Percentiles rank a stretch among this genome's conserved stretches.
phyloP scores from a whole-genome alignment of 2,888 invertebrate genomes.

The Ommatoiulus sabulosus region DNA sequence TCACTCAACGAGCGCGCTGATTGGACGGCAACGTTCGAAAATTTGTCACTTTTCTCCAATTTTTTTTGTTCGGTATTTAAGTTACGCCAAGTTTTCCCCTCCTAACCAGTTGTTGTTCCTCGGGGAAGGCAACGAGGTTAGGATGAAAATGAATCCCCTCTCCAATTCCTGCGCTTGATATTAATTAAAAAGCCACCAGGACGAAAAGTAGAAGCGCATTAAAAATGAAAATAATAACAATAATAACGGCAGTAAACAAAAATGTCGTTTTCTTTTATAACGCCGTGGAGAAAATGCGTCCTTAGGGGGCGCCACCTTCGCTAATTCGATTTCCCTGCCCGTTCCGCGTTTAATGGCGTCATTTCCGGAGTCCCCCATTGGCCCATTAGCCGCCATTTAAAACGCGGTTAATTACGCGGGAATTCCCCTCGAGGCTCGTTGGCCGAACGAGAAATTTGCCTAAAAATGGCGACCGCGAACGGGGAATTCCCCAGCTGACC shows the following conservation, averaged over 20 bases:
- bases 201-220: neutral
- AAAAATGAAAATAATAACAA: neutral
- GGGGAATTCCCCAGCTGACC: neutral
- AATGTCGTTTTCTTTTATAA: slow-evolving; percentile 1
- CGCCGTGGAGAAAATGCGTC: too few species aligned
- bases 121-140: neutral
- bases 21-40: too few species aligned
- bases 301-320: neutral
- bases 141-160: neutral
- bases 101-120: too few species aligned
- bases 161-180: neutral
- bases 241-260: neutral
- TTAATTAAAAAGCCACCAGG: neutral
- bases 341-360: too few species aligned
- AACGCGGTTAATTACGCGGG: neutral
- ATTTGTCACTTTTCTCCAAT: too few species aligned
- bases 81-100: too few species aligned
- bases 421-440: neutral
- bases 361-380: neutral
- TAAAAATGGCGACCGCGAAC: neutral
- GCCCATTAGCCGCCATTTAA: neutral
- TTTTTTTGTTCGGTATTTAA: too few species aligned
- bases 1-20: too few species aligned
- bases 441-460: neutral
- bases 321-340: too few species aligned